These are phyloP conservation scores for Aromia moschata DNA, from an alignment of 2,888 invertebrate genomes.

Conservation along the genomic window DNA sequence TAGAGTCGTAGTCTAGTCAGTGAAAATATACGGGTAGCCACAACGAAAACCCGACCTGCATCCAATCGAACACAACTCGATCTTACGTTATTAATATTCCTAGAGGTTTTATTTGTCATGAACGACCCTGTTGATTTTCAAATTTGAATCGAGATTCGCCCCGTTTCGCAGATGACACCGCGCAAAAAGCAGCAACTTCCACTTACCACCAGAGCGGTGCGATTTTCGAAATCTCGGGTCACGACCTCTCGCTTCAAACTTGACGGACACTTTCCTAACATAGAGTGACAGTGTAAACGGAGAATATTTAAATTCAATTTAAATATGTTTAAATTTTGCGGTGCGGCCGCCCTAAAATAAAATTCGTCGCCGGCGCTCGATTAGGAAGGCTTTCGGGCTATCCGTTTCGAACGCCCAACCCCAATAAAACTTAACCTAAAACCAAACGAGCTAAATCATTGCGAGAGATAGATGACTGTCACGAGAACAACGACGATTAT, in stretches of 20 bases:
- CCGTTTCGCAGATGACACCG: constrained; percentile 1
- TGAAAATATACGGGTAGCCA: background rate
- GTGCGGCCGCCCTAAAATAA: constrained; percentile 15
- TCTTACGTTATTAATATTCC: constrained; percentile 12
- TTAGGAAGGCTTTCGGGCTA: background rate
- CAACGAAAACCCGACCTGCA: background rate
- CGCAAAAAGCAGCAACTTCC: constrained; percentile 62
- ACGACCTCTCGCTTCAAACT: constrained; percentile 47
- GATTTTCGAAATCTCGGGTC: constrained; percentile 7
- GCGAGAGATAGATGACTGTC: constrained; percentile 62
- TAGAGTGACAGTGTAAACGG: constrained; percentile 39
- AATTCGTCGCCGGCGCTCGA: constrained; percentile 9
- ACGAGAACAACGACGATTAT: constrained; percentile 40
- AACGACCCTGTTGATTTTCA: constrained; percentile 12
- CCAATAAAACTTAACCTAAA: constrained; percentile 20
- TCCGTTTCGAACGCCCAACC: constrained; percentile 10
- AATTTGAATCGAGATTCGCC: background rate
- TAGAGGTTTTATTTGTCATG: constrained; percentile 20
- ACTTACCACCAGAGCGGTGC: constrained; percentile 35
- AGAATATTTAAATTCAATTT: constrained; percentile 25
- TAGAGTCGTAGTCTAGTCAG: constrained; percentile 21
- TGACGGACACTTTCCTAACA: constrained; percentile 46
- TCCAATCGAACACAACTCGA: constrained; percentile 1
- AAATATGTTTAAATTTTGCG: constrained; percentile 34
- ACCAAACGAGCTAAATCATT: constrained; percentile 36